Percentiles rank a stretch among this genome's conserved stretches.
Evolutionary conservation across 2,113 vertebrate genomes (phyloP).

Genomic region (Cepphus grylle): DNA sequence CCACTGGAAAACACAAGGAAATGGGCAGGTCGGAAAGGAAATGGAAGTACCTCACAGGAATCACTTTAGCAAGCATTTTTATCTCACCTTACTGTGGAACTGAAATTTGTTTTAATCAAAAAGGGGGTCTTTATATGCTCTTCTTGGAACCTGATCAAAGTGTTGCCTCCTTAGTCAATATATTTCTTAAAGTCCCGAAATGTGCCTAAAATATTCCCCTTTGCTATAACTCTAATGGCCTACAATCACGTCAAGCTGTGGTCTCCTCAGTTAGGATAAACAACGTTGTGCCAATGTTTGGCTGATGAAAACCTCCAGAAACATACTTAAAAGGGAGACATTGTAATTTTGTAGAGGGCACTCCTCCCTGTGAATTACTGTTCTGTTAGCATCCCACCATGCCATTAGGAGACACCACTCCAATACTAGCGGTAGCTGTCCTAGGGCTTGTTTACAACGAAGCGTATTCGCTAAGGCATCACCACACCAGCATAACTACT

Average conservation of each 20-base stretch:
- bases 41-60: not conserved
- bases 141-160: not conserved
- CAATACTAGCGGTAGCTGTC: not conserved
- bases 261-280: not conserved
- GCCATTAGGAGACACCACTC: not conserved
- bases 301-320: constrained; percentile 14
- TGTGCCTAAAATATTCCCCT: not conserved
- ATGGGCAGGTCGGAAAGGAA: not conserved
- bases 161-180: not conserved
- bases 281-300: not conserved
- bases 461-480: not conserved
- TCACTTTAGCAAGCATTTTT: not conserved
- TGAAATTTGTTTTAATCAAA: not conserved
- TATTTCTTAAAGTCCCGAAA: not conserved
- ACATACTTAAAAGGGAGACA: not conserved
- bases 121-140: not conserved
- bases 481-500: not conserved
- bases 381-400: not conserved
- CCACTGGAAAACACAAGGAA: not conserved
- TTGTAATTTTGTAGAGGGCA: not conserved
- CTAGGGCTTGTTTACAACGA: not conserved
- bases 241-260: not conserved
- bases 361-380: constrained; percentile 17
- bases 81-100: not conserved
- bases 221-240: not conserved